phyloP scores from a whole-genome alignment of 2,113 vertebrate genomes.

The Dipodomys ordii region DNA sequence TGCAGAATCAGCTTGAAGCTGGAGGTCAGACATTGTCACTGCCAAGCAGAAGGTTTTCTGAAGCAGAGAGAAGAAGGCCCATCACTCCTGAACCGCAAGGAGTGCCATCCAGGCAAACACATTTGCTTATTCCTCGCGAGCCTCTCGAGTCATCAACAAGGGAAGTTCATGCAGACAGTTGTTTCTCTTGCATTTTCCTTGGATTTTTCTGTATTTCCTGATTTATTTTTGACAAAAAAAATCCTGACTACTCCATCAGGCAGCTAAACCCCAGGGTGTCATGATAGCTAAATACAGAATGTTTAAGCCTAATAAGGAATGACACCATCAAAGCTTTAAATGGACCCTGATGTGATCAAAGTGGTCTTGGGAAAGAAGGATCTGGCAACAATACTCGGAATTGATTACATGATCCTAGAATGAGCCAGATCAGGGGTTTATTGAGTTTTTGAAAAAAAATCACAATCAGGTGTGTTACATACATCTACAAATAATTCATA shows the following conservation, averaged over 20 bases:
- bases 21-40: background rate
- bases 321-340: conserved; percentile 20
- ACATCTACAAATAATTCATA: conserved; percentile 14
- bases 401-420: conserved; percentile 28
- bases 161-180: background rate
- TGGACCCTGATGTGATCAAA: conserved; percentile 30
- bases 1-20: background rate
- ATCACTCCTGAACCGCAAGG: background rate
- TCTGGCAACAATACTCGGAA: conserved; percentile 40
- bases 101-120: background rate
- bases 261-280: background rate
- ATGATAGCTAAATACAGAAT: background rate
- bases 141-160: too few species aligned
- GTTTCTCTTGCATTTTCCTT: background rate
- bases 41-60: background rate
- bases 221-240: background rate
- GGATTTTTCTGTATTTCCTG: background rate
- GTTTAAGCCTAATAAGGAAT: conserved; percentile 32
- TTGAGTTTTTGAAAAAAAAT: background rate
- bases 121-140: background rate
- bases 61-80: background rate
- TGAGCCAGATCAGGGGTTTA: background rate
- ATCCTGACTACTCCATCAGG: background rate
- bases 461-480: background rate
- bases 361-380: conserved; percentile 33